Evolutionary conservation across 2,888 invertebrate genomes (phyloP).

Genomic region (Drosophila aldrichi): DNA sequence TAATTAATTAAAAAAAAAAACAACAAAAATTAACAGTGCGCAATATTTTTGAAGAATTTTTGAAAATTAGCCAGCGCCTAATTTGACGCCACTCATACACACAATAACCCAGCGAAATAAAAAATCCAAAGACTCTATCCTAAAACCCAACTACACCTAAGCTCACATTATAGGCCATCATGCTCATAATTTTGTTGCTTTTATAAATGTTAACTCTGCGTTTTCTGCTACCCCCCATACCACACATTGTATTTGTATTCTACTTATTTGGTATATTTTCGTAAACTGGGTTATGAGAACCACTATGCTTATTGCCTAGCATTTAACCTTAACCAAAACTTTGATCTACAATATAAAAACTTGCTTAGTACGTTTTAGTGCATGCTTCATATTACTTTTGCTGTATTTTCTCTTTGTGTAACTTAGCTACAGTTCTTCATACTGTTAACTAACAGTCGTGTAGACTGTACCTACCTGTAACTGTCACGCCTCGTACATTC

Average conservation of each 20-base stretch:
- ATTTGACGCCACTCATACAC: constrained; percentile 64
- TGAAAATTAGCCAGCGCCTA: constrained; percentile 53
- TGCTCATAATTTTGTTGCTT: constrained; percentile 66
- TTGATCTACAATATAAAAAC: constrained; percentile 14
- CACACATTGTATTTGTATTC: constrained; percentile 31
- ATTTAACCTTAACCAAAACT: constrained; percentile 19
- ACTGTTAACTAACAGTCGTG: constrained; percentile 36
- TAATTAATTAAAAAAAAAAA: constrained; percentile 12
- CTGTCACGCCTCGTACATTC: constrained; percentile 40
- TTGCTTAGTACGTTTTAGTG: constrained; percentile 31
- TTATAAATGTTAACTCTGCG: constrained; percentile 59
- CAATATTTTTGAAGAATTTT: constrained; percentile 49
- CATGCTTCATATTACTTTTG: constrained; percentile 32
- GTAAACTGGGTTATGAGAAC: constrained; percentile 18
- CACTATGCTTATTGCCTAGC: constrained; percentile 22
- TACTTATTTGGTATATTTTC: constrained; percentile 18
- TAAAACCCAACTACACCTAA: constrained; percentile 25
- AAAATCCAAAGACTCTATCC: constrained; percentile 40
- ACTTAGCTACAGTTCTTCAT: constrained; percentile 25
- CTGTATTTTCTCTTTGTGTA: constrained; percentile 22
- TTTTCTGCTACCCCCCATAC: constrained; percentile 30
- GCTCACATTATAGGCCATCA: constrained; percentile 49
- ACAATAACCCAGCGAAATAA: constrained; percentile 67
- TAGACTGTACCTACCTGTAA: constrained; percentile 8
- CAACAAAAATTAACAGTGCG: constrained; percentile 54